phyloP scores from a whole-genome alignment of 2,888 invertebrate species.

The Clivina fossor region DNA sequence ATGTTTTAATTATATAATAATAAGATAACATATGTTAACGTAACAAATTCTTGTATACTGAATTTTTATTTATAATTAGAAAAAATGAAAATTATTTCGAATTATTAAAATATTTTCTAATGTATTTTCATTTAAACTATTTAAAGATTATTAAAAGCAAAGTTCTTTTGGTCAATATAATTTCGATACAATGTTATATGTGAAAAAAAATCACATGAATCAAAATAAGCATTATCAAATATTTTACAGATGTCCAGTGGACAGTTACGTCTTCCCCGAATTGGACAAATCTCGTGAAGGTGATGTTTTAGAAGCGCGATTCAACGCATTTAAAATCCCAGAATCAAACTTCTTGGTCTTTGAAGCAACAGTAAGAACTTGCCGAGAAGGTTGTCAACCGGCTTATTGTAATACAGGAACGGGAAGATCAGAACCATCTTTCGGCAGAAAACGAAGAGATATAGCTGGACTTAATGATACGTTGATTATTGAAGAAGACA shows the following conservation, averaged over 20 bases:
- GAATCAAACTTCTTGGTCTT: constrained; percentile 92
- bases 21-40: no score
- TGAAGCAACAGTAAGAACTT: constrained; percentile 88
- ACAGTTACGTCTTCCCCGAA: constrained; percentile 89
- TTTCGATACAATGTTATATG: no score
- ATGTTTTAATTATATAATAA: no score
- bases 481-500: constrained; percentile 43
- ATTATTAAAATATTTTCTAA: no score
- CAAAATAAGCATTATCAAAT: neutral
- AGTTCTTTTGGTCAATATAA: no score
- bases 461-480: constrained; percentile 49
- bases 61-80: no score
- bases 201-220: neutral
- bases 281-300: constrained; percentile 82
- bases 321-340: constrained; percentile 92
- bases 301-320: constrained; percentile 85
- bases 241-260: constrained; percentile 79
- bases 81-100: no score
- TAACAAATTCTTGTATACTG: no score
- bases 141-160: constrained; percentile 14
- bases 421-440: constrained; percentile 80
- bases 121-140: no score
- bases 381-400: constrained; percentile 87
- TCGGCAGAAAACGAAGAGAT: constrained; percentile 69
- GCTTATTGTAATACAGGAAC: constrained; percentile 81